phyloP scores from a whole-genome alignment of 2,888 invertebrate species.

The Rhagonycha lutea region DNA sequence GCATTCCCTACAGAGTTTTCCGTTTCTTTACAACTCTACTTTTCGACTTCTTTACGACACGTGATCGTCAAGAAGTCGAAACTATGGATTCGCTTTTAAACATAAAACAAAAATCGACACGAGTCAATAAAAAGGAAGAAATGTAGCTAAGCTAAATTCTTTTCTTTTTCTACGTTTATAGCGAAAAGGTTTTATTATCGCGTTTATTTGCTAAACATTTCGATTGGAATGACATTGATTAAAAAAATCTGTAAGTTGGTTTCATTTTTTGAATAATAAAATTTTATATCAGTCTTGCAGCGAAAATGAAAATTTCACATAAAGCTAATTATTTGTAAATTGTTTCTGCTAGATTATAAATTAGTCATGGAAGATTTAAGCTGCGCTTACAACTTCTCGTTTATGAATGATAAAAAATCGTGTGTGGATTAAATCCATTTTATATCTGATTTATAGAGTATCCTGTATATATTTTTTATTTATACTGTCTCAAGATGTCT shows the following conservation, averaged over 20 bases:
- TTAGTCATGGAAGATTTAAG: too few species aligned
- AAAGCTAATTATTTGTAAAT: too few species aligned
- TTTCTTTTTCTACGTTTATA: not conserved
- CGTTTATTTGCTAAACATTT: not conserved
- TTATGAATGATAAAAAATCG: too few species aligned
- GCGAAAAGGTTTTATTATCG: not conserved
- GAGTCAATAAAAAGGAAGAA: not conserved
- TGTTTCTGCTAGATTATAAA: too few species aligned
- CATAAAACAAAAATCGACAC: not conserved
- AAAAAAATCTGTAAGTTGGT: not conserved
- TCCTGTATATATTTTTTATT: too few species aligned
- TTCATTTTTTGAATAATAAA: not conserved
- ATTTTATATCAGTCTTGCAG: not conserved
- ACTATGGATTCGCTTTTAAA: not conserved
- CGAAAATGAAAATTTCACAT: too few species aligned
- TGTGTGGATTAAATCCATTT: too few species aligned
- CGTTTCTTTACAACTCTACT: not conserved
- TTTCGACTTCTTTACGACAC: not conserved
- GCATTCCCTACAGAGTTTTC: constrained; percentile 15
- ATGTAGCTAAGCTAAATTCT: not conserved
- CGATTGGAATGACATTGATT: not conserved
- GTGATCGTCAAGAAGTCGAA: not conserved
- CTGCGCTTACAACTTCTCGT: too few species aligned
- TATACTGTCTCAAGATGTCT: too few species aligned
- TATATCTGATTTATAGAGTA: too few species aligned